Percentiles rank a stretch among this genome's conserved stretches.
Evolutionary conservation across 2,888 invertebrate species (phyloP).

Genomic region (Oxycera nigricornis): DNA sequence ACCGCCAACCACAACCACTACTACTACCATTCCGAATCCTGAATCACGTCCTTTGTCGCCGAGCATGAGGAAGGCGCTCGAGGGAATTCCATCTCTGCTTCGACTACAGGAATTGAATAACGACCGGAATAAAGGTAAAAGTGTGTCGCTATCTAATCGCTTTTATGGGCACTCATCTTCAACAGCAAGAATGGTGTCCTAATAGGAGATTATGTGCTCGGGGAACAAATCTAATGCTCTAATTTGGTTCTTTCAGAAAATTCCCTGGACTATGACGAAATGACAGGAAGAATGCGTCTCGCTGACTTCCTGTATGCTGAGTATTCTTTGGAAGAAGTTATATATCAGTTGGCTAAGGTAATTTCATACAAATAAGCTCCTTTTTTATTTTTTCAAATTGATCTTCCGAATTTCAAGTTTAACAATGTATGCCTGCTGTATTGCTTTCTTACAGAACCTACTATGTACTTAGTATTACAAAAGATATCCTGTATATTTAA

Average conservation of each 20-base stretch:
- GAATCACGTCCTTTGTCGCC: conserved; percentile 45
- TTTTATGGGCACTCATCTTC: neutral
- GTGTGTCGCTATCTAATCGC: neutral
- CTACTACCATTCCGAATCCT: conserved; percentile 50
- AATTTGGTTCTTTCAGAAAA: conserved; percentile 49
- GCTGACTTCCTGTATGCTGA: conserved; percentile 78
- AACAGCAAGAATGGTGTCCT: neutral
- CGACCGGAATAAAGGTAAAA: conserved; percentile 50
- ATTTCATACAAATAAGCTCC: too few species aligned
- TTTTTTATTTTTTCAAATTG: too few species aligned
- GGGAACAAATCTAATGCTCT: neutral
- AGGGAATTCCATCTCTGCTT: conserved; percentile 57
- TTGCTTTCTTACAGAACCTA: too few species aligned
- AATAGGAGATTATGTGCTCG: neutral
- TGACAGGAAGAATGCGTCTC: conserved; percentile 72
- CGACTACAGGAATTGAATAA: conserved; percentile 57
- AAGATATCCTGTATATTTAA: too few species aligned
- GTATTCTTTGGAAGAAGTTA: conserved; percentile 78
- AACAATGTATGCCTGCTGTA: too few species aligned
- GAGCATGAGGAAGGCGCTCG: conserved; percentile 52
- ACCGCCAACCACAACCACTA: conserved; percentile 45
- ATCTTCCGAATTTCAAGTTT: too few species aligned
- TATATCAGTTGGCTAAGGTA: conserved; percentile 80
- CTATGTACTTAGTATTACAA: too few species aligned
- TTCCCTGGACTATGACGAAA: conserved; percentile 69